These are phyloP conservation scores for Simalia tracyae DNA, from an alignment of 2,797 vertebrate genomes.

Conservation along the genomic window DNA sequence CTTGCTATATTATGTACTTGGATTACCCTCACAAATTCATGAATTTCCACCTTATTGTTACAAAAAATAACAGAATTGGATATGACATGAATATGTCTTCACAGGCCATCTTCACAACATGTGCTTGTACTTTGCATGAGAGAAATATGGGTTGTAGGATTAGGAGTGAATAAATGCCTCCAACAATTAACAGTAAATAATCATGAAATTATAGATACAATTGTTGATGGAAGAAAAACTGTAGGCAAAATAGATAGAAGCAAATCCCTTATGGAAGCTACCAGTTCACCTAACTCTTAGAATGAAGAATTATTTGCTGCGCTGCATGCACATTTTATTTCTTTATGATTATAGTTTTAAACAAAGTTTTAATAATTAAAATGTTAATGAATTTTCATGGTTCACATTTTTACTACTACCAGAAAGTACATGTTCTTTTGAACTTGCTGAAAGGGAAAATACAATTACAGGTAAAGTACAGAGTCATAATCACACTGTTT, in stretches of 20 bases:
- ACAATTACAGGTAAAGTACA: neutral
- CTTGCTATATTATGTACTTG: no score
- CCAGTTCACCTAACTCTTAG: neutral
- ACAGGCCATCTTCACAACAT: no score
- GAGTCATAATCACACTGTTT: neutral
- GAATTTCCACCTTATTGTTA: neutral
- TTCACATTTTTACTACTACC: neutral
- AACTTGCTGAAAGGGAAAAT: neutral
- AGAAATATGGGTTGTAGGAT: slow-evolving; percentile 1
- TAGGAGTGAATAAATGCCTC: slow-evolving; percentile 10
- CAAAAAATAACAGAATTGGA: neutral
- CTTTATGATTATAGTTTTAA: neutral
- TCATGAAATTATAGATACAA: slow-evolving; percentile 2
- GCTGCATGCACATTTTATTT: neutral
- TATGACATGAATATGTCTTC: no score
- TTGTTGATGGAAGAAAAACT: neutral
- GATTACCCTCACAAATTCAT: no score
- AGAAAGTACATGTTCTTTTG: neutral
- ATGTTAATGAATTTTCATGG: neutral
- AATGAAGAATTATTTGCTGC: neutral
- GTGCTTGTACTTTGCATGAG: neutral
- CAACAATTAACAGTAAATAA: slow-evolving; percentile 22
- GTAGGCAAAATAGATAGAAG: slow-evolving; percentile 3
- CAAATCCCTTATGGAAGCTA: slow-evolving; percentile 15
- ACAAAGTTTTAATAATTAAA: neutral